Evolutionary conservation across 1,140 invertebrate species (phyloP), one percentile per base, ranked within the genome.

Genomic region (Zeugodacus cucurbitae): DNA sequence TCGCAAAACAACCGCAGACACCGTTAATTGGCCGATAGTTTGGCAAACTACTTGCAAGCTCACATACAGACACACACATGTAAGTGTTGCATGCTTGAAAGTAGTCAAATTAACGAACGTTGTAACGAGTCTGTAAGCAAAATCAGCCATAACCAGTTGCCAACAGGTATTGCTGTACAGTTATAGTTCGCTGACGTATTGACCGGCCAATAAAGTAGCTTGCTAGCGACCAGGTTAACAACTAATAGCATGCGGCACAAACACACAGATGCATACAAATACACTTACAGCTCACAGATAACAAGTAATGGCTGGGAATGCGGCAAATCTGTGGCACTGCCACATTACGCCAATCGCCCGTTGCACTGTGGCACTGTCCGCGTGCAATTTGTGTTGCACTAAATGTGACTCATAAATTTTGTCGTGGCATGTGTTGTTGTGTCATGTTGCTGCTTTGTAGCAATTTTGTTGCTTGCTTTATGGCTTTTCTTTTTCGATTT

Each of bases 401-500:
- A 82, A 82, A 82, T 82, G 74, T 82, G 74, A 82, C 41, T 82
- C 74, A 82, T 82, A 82, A 82, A 82, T 82, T 48, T 48, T 82
- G 14, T n/a, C 41, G 11, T 48, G 32, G 37, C 37, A 74, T 82
- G 74, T 82, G 34, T 54, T 54, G 58, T 62, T 62, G 22, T 62
- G 41, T 10, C 7, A 26, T 54, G 37, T 48, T 82, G 41, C 8
- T 48, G 74, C 74, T 48, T 26, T 82, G 37, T 26, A 54, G 48
- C 48, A 54, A 54, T 48, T 82, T 82, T 48, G 8, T 82, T 82
- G 41, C 4, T 82, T 54, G 17, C 48, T 78, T 82, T 37, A 37
- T 29, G 10, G 7, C 29, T 74, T 17, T 74, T 74, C 6, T 54
- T 54, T 54, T 54, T 3, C 48, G n/a, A 54, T 17, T 20, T 17